Evolutionary conservation across 2,888 invertebrate species (phyloP).

Genomic region (Pyrgus malvae): DNA sequence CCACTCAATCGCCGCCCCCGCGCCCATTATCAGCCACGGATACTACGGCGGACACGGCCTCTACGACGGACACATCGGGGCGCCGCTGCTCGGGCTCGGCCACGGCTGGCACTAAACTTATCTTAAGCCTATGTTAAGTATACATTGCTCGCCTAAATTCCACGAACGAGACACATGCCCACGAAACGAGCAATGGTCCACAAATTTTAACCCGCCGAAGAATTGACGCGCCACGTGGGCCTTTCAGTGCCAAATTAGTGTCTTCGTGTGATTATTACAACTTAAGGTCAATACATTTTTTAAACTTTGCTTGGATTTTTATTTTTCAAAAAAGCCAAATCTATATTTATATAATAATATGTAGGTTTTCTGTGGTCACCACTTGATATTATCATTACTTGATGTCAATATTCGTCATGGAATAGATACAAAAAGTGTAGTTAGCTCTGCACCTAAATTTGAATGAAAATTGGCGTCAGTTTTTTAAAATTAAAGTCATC

Average conservation of each 20-base stretch:
- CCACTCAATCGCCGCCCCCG: constrained; percentile 41
- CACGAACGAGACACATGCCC: constrained; percentile 4
- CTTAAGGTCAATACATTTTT: constrained; percentile 13
- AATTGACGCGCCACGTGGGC: constrained; percentile 18
- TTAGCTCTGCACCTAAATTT: too few relatives aligned
- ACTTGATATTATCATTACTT: too few relatives aligned
- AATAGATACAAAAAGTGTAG: too few relatives aligned
- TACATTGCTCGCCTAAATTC: not conserved
- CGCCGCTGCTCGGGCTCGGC: constrained; percentile 45
- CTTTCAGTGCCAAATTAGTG: constrained; percentile 56
- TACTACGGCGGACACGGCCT: constrained; percentile 35
- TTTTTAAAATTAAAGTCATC: too few relatives aligned
- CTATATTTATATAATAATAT: too few relatives aligned
- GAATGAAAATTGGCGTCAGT: too few relatives aligned
- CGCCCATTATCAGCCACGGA: constrained; percentile 38
- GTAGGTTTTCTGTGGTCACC: too few relatives aligned
- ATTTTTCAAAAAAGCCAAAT: not conserved
- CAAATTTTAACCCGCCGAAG: constrained; percentile 18
- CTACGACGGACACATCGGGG: constrained; percentile 41
- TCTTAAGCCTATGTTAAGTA: constrained; percentile 17
- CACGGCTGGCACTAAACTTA: constrained; percentile 57
- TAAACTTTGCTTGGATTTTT: not conserved
- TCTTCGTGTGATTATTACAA: constrained; percentile 33
- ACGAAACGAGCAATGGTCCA: not conserved
- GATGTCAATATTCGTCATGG: too few relatives aligned